Evolutionary conservation across 2,113 vertebrate genomes (phyloP).

Genomic region (Mola mola): DNA sequence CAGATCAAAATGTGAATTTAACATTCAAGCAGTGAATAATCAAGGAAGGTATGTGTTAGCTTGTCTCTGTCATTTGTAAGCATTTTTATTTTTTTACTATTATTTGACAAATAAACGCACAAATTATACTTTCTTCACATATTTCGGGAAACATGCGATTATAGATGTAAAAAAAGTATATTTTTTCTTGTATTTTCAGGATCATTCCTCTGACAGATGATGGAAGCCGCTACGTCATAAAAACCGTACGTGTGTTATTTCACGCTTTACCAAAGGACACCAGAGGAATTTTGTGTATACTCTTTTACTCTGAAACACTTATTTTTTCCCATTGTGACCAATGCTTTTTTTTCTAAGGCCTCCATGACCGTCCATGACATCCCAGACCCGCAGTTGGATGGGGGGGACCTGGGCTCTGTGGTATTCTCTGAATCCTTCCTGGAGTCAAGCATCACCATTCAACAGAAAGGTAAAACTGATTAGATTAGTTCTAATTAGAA

Average conservation of each 20-base stretch:
- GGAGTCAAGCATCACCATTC: slow-evolving; percentile 90
- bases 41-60: slow-evolving; percentile 87
- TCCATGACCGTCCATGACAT: slow-evolving; percentile 90
- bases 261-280: too few relatives aligned
- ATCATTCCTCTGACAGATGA: slow-evolving; percentile 85
- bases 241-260: slow-evolving; percentile 96
- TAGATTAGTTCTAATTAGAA: slow-evolving; percentile 6
- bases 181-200: slow-evolving; percentile 73
- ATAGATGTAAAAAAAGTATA: too few relatives aligned
- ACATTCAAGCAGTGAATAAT: slow-evolving; percentile 93
- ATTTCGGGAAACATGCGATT: too few relatives aligned
- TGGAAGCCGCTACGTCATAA: slow-evolving; percentile 85
- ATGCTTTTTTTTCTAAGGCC: slow-evolving; percentile 75
- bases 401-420: slow-evolving; percentile 87
- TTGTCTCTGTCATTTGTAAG: neutral
- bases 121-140: too few relatives aligned
- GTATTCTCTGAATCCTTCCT: slow-evolving; percentile 96
- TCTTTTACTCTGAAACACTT: neutral
- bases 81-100: too few relatives aligned
- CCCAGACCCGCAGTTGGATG: slow-evolving; percentile 84
- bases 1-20: slow-evolving; percentile 90
- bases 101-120: too few relatives aligned
- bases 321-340: neutral
- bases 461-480: slow-evolving; percentile 85
- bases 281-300: too few relatives aligned